Percentiles rank a stretch among this genome's conserved stretches.
phyloP scores from a whole-genome alignment of 1,140 invertebrate species.

The Meloidogyne floridensis region DNA sequence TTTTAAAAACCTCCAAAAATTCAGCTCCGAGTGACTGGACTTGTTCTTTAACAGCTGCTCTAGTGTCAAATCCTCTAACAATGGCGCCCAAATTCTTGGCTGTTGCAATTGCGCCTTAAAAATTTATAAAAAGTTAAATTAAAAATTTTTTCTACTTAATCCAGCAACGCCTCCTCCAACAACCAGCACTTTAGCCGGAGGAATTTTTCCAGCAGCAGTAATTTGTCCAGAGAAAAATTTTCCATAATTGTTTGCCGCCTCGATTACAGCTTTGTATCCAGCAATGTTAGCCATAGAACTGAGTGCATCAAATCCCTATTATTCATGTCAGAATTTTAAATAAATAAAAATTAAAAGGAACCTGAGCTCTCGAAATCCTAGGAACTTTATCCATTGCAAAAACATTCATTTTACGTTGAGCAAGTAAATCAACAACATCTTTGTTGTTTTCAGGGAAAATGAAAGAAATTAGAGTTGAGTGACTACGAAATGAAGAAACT shows the following conservation, averaged over 20 bases:
- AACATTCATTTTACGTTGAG: constrained; percentile 76
- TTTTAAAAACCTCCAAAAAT: constrained; percentile 73
- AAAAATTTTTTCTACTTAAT: constrained; percentile 76
- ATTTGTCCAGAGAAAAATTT: constrained; percentile 79
- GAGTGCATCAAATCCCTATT: constrained; percentile 78
- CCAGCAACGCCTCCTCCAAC: constrained; percentile 87
- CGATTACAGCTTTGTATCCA: constrained; percentile 84
- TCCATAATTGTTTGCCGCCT: constrained; percentile 85
- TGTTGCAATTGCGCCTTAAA: neutral
- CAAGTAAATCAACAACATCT: constrained; percentile 75
- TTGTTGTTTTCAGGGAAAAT: constrained; percentile 83
- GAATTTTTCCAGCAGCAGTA: constrained; percentile 61
- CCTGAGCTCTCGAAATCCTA: constrained; percentile 61
- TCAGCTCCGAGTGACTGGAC: constrained; percentile 86
- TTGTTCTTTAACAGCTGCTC: constrained; percentile 83
- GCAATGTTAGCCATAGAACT: constrained; percentile 90
- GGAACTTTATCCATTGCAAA: constrained; percentile 72
- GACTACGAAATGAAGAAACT: constrained; percentile 73
- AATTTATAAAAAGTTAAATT: neutral
- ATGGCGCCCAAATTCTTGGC: constrained; percentile 73
- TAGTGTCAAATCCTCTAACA: constrained; percentile 82
- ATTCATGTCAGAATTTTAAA: constrained; percentile 68
- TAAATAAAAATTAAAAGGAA: constrained; percentile 71
- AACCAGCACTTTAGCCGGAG: constrained; percentile 78
- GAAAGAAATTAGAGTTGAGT: constrained; percentile 79